Evolutionary conservation across 64 coral and sea anemone species (phyloP), one percentile per base, ranked within the genome.

Genomic region (Montipora foliosa): DNA sequence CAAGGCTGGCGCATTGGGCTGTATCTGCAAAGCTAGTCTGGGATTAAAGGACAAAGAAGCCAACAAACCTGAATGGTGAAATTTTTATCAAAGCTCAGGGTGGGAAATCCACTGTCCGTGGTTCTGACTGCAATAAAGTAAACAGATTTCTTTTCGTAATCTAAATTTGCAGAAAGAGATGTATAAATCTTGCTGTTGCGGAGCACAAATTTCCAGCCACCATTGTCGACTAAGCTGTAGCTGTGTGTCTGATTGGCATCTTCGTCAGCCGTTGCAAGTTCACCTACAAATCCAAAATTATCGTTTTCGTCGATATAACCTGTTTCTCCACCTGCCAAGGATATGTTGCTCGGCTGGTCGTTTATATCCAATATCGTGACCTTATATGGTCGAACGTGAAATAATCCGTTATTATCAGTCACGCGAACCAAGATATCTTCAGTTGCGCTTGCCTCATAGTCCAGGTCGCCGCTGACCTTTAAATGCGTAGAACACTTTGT

Each of bases 341-440:
- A 90, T 60, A 98, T 90, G 67, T 80, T 83, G 1, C 81, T 95
- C 10, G 96, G 96, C 76, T 45, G 90, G 91, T 98, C 96, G 70
- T 98, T 98, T 49, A 95, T 66, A 93, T 98, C 87, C 44, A 95
- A 71, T n/a, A 95, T 69, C 13, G 16, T 78, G 7, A 98, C 25
- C 6, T 57, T 90, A 17, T 95, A 88, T 17, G 67, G 55, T 83
- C 75, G 82, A 13, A 64, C 79, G 62, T 69, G 95, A 81, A 87
- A 81, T 22, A 84, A 82, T 13, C 91, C 91, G 3, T 86, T 93
- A 55, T 81, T 72, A 74, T 95, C 90, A 11, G 93, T 94, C 17
- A 94, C 93, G 2, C 68, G 82, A 47, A 93, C 78, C 62, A 86
- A 67, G 17, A 98, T 85, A 55, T 87, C 52, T 82, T 98, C 76